phyloP scores from a whole-genome alignment of 2,888 invertebrate species.

The Deilephila porcellus region DNA sequence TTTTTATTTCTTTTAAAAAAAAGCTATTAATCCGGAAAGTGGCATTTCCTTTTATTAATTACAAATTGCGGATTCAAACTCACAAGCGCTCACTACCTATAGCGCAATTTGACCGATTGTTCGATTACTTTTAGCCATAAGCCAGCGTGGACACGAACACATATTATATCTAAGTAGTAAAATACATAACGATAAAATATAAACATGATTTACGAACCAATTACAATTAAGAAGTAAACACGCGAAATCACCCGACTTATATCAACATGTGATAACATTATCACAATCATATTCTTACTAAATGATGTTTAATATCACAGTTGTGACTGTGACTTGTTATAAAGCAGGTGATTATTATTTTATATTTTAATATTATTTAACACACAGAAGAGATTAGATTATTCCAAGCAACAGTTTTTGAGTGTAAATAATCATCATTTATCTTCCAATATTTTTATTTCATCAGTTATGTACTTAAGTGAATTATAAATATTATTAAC shows the following conservation, averaged over 20 bases:
- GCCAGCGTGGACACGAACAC: no score
- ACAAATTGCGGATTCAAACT: no score
- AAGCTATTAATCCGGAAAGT: no score
- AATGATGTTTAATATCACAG: constrained; percentile 18
- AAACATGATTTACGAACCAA: constrained; percentile 6
- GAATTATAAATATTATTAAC: no score
- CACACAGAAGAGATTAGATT: not conserved
- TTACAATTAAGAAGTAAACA: constrained; percentile 30
- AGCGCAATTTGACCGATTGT: no score
- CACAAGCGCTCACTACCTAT: no score
- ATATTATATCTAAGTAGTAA: not conserved
- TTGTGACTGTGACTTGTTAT: not conserved
- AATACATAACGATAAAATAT: not conserved
- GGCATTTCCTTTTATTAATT: no score
- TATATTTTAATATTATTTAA: not conserved
- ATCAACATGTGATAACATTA: constrained; percentile 30
- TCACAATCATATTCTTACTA: constrained; percentile 25
- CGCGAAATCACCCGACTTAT: constrained; percentile 15
- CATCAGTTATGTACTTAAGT: no score
- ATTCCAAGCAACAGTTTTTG: not conserved
- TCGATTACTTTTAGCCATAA: no score
- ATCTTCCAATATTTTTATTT: no score
- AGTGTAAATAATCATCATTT: not conserved
- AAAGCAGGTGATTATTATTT: constrained; percentile 23
- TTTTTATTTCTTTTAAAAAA: no score